Evolutionary conservation across 2,888 invertebrate species (phyloP).

Genomic region (Phasia obesa): DNA sequence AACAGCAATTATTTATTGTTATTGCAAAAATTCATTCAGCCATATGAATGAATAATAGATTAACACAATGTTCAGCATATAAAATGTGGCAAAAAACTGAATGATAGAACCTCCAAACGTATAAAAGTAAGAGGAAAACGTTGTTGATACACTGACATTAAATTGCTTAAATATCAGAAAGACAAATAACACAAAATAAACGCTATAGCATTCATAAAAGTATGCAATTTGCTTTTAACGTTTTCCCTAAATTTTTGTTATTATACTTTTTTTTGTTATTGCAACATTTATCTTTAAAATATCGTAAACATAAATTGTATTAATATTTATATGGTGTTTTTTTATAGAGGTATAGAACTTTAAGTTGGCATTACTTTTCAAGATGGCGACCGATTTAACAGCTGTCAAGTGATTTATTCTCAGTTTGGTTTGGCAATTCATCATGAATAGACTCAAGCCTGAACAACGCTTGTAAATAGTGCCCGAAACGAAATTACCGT

Average conservation of each 20-base stretch:
- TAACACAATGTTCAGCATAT: conserved; percentile 52
- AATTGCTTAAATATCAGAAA: conserved; percentile 35
- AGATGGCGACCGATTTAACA: no score
- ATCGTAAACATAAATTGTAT: conserved; percentile 35
- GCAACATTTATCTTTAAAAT: conserved; percentile 27
- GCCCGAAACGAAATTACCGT: no score
- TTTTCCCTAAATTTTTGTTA: no score
- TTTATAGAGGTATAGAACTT: no score
- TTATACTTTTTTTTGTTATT: conserved; percentile 1
- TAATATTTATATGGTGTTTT: background rate
- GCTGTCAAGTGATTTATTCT: no score
- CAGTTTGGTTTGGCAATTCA: no score
- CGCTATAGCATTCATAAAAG: background rate
- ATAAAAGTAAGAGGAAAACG: background rate
- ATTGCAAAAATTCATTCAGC: conserved; percentile 48
- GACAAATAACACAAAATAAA: conserved; percentile 17
- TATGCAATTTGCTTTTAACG: background rate
- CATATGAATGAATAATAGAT: conserved; percentile 52
- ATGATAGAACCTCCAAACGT: background rate
- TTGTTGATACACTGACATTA: conserved; percentile 27
- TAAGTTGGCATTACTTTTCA: no score
- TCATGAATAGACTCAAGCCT: no score
- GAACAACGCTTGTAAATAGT: no score
- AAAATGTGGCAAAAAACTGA: conserved; percentile 5
- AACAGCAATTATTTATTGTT: conserved; percentile 41